Conservation (phyloP, 1,140 invertebrate genomes). For the Matsumurasca onukii region DNA sequence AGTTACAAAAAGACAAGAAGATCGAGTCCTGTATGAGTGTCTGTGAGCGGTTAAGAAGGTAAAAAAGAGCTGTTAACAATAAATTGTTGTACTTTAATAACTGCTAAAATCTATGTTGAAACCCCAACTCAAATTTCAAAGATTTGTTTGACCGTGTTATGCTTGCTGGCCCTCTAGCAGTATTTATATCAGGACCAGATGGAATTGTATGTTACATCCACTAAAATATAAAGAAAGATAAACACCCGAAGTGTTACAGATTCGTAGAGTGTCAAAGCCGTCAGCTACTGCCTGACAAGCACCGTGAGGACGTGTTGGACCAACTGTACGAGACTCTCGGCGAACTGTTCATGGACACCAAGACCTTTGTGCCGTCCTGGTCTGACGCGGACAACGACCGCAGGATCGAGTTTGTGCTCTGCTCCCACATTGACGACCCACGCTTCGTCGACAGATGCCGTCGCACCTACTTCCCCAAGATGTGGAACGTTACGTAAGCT, state of each 20-base stretch:
- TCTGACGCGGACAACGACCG: neutral
- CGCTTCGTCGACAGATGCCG: neutral
- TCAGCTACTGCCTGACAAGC: neutral
- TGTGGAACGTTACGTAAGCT: slow-evolving; percentile 9
- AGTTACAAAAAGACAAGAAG: neutral
- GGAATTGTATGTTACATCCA: no score
- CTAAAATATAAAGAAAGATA: no score
- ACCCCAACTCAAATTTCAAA: neutral
- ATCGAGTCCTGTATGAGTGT: neutral
- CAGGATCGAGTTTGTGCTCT: neutral
- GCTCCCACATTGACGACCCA: neutral
- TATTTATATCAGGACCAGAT: no score
- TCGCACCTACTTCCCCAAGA: slow-evolving; percentile 1
- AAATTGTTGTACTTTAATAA: neutral
- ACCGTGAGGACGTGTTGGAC: neutral
- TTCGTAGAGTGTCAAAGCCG: slow-evolving; percentile 7
- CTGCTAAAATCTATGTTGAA: slow-evolving; percentile 2
- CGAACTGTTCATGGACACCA: neutral
- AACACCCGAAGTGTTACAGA: no score
- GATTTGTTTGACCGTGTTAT: neutral
- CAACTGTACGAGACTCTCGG: neutral
- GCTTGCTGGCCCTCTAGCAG: no score
- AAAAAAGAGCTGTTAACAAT: neutral
- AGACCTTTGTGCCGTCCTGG: neutral
- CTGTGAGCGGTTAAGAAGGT: slow-evolving; percentile 8